These are phyloP conservation scores for Oreochromis aureus DNA, from an alignment of 2,113 vertebrate species.

Conservation along the genomic window DNA sequence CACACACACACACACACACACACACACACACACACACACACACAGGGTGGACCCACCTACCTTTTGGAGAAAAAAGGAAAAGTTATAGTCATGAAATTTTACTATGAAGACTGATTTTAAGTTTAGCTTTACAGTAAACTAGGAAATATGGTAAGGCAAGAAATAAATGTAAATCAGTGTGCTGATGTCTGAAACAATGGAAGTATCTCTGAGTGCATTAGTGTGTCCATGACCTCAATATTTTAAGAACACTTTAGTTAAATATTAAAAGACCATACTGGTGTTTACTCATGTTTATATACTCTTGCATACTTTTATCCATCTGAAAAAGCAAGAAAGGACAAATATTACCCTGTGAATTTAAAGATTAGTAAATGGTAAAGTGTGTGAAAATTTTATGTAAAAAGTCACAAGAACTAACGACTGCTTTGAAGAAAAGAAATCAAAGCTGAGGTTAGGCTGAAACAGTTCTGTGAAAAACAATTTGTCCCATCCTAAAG, in stretches of 20 bases:
- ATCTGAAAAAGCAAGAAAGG: not conserved
- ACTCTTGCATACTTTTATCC: not conserved
- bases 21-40: not conserved
- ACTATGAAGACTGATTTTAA: not conserved
- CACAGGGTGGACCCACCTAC: not conserved
- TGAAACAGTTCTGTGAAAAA: not conserved
- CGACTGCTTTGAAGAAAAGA: not conserved
- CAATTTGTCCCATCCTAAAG: not conserved
- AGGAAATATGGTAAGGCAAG: not conserved
- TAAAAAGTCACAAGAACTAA: not conserved
- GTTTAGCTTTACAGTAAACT: not conserved
- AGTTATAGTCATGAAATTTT: not conserved
- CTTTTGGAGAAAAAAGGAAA: not conserved
- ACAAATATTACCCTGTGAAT: not conserved
- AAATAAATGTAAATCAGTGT: not conserved
- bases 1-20: not conserved
- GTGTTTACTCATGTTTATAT: slow-evolving; percentile 10
- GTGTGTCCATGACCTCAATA: not conserved
- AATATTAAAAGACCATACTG: slow-evolving; percentile 33
- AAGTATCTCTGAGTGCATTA: not conserved
- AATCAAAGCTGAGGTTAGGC: not conserved
- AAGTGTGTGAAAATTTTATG: not conserved
- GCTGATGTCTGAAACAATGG: not conserved
- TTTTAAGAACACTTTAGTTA: slow-evolving; percentile 25
- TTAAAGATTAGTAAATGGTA: not conserved